A percentile compares a stretch with the other conserved stretches of the same genome.
phyloP scores from a whole-genome alignment of 2,888 invertebrate genomes.

The Carpatolechia fugitivella region DNA sequence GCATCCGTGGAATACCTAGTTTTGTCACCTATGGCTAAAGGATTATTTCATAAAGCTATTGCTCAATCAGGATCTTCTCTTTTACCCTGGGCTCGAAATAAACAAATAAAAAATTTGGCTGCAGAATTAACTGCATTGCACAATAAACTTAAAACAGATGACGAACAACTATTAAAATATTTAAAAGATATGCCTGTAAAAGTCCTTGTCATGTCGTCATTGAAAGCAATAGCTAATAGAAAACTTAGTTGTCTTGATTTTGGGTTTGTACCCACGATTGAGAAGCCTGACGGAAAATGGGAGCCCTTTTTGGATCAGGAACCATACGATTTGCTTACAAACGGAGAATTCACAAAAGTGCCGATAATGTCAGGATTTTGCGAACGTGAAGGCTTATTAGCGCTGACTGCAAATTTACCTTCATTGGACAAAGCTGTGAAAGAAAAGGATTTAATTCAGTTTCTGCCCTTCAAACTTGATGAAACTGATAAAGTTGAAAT shows the following conservation, averaged over 20 bases:
- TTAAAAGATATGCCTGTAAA: slow-evolving; percentile 49
- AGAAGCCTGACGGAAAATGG: slow-evolving; percentile 53
- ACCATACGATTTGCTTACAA: slow-evolving; percentile 51
- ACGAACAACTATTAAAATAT: slow-evolving; percentile 46
- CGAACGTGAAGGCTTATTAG: slow-evolving; percentile 65
- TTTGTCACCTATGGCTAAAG: slow-evolving; percentile 63
- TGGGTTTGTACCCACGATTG: slow-evolving; percentile 71
- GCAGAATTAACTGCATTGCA: slow-evolving; percentile 46
- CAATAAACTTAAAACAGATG: slow-evolving; percentile 37
- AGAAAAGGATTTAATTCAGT: slow-evolving; percentile 48
- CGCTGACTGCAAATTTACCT: slow-evolving; percentile 32
- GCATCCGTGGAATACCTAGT: slow-evolving; percentile 67
- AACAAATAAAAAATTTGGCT: slow-evolving; percentile 46
- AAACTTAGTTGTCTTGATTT: slow-evolving; percentile 58
- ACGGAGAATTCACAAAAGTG: slow-evolving; percentile 66
- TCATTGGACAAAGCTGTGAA: slow-evolving; percentile 36
- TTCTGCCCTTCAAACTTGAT: slow-evolving; percentile 52
- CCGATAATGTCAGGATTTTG: slow-evolving; percentile 74
- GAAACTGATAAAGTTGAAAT: slow-evolving; percentile 38
- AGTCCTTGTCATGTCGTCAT: slow-evolving; percentile 51
- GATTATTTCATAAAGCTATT: slow-evolving; percentile 75
- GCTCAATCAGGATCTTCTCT: slow-evolving; percentile 76
- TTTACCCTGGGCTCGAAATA: slow-evolving; percentile 67
- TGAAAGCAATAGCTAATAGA: slow-evolving; percentile 38
- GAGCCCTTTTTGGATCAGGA: slow-evolving; percentile 64